phyloP scores from a whole-genome alignment of 2,797 vertebrate genomes.

The Manis pentadactyla region DNA sequence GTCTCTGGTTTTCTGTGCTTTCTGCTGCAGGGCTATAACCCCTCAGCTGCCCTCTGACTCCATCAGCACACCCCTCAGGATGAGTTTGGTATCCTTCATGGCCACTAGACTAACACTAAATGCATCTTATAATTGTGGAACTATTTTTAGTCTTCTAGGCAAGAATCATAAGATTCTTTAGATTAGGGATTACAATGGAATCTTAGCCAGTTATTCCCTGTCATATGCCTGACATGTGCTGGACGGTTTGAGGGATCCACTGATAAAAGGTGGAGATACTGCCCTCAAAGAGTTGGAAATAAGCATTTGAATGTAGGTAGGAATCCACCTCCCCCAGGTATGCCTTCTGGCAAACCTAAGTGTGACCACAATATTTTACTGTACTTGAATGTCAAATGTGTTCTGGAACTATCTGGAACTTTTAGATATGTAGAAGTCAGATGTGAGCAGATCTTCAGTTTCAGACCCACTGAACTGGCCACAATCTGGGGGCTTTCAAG shows the following conservation, averaged over 20 bases:
- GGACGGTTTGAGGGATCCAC: background rate
- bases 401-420: background rate
- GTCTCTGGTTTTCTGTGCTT: accelerated
- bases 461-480: background rate
- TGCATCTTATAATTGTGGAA: background rate
- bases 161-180: background rate
- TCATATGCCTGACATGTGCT: accelerated
- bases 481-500: background rate
- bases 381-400: background rate
- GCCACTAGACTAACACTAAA: too few relatives aligned
- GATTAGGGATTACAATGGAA: accelerated
- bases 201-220: background rate
- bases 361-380: background rate
- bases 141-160: background rate
- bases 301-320: too few relatives aligned
- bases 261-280: background rate
- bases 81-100: accelerated
- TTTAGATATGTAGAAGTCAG: background rate
- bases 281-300: background rate
- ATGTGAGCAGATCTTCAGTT: background rate
- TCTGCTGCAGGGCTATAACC: accelerated
- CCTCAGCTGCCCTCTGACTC: accelerated
- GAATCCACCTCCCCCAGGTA: accelerated
- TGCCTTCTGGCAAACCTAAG: background rate
- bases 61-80: background rate